Evolutionary conservation across 2,113 vertebrate genomes (phyloP).

Genomic region (Neolamprologus variostigma): DNA sequence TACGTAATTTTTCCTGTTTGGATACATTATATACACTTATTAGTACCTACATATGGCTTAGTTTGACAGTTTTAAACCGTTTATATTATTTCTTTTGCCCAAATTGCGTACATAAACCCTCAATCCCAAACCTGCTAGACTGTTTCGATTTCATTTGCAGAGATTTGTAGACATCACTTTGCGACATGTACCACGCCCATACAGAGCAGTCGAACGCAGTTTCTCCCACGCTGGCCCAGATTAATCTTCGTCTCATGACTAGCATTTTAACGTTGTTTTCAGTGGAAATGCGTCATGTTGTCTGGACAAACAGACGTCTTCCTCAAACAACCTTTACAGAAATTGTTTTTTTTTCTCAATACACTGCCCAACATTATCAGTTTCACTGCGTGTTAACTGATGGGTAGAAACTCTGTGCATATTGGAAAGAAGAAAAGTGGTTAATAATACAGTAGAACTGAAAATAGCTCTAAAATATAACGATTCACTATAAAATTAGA

Average conservation of each 20-base stretch:
- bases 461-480: neutral
- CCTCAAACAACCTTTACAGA: neutral
- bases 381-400: neutral
- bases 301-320: neutral
- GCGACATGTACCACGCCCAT: conserved; percentile 12
- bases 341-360: fast-evolving
- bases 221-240: neutral
- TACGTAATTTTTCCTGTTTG: neutral
- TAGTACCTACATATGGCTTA: neutral
- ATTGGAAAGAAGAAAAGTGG: neutral
- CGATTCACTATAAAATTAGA: neutral
- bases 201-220: neutral
- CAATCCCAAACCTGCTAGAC: neutral
- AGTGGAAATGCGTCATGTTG: neutral
- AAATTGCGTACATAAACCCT: neutral
- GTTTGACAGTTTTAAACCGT: neutral
- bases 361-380: neutral
- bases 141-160: neutral
- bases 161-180: neutral
- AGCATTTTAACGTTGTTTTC: neutral
- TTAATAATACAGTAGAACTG: neutral
- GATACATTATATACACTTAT: neutral
- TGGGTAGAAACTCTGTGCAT: neutral
- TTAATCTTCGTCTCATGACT: neutral
- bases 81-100: neutral